phyloP scores from a whole-genome alignment of 2,797 vertebrate genomes.

The Astyanax mexicanus region DNA sequence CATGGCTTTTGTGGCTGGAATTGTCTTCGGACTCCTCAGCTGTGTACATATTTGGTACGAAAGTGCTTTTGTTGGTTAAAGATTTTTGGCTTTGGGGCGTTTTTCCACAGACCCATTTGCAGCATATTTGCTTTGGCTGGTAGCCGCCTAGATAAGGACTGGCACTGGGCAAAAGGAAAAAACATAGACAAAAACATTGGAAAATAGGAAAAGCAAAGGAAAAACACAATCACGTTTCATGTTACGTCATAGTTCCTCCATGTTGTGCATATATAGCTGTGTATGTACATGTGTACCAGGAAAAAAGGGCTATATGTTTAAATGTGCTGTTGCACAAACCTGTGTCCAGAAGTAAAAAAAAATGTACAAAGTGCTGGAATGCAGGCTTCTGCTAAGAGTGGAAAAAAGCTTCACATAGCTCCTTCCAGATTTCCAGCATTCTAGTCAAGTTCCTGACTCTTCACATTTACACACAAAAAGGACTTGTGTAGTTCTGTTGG shows the following conservation, averaged over 20 bases:
- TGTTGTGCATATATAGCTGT: not conserved
- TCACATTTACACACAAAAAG: not conserved
- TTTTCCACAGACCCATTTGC: conserved; percentile 35
- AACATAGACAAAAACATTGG: not conserved
- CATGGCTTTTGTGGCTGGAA: conserved; percentile 85
- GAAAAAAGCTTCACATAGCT: conserved; percentile 45
- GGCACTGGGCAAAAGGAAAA: conserved; percentile 20
- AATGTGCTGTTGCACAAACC: not conserved
- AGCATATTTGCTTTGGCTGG: conserved; percentile 40
- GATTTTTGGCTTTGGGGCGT: conserved; percentile 5
- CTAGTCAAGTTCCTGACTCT: conserved; percentile 15
- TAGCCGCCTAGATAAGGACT: conserved; percentile 36
- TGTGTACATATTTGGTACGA: conserved; percentile 95
- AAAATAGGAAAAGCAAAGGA: not conserved
- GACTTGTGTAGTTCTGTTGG: conserved; percentile 1
- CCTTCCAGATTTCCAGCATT: conserved; percentile 51
- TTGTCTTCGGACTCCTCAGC: conserved; percentile 88
- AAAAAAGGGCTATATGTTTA: not conserved
- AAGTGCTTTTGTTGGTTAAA: conserved; percentile 35
- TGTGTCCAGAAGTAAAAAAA: conserved; percentile 33
- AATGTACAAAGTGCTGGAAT: conserved; percentile 61
- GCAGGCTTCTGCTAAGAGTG: conserved; percentile 50
- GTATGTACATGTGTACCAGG: not conserved
- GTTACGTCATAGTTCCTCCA: not conserved
- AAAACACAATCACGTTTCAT: not conserved